Conservation (phyloP, 2,888 invertebrate genomes). For the Odontocerum albicorne region DNA sequence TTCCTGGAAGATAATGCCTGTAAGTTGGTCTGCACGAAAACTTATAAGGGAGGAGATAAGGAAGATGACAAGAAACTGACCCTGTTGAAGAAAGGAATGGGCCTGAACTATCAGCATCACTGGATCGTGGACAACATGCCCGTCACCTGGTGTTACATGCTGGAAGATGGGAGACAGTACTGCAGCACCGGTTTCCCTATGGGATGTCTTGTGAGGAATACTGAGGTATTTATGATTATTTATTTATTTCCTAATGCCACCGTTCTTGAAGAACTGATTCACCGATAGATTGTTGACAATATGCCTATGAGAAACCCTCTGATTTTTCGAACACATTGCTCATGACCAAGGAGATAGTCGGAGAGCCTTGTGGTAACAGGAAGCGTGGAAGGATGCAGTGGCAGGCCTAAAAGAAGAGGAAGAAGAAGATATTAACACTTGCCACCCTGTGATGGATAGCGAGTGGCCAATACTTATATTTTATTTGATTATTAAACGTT, state of each 20-base stretch:
- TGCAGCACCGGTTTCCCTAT: constrained; percentile 98
- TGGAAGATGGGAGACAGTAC: constrained; percentile 72
- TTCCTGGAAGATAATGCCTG: constrained; percentile 76
- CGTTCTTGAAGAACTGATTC: background rate
- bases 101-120: constrained; percentile 96
- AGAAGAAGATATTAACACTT: no score
- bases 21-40: constrained; percentile 64
- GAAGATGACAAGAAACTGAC: constrained; percentile 72
- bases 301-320: no score
- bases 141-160: constrained; percentile 91
- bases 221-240: constrained; percentile 44
- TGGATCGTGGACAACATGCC: constrained; percentile 99
- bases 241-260: no score
- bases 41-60: constrained; percentile 67
- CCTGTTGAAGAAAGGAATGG: constrained; percentile 87
- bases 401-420: no score
- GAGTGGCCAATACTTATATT: no score
- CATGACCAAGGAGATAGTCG: no score
- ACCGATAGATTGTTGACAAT: no score
- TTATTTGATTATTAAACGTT: no score
- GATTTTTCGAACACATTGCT: no score
- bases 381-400: no score
- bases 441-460: no score
- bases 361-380: no score
- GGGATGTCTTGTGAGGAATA: constrained; percentile 83